Evolutionary conservation across 2,797 vertebrate genomes (phyloP).

Genomic region (Ibycter americanus): DNA sequence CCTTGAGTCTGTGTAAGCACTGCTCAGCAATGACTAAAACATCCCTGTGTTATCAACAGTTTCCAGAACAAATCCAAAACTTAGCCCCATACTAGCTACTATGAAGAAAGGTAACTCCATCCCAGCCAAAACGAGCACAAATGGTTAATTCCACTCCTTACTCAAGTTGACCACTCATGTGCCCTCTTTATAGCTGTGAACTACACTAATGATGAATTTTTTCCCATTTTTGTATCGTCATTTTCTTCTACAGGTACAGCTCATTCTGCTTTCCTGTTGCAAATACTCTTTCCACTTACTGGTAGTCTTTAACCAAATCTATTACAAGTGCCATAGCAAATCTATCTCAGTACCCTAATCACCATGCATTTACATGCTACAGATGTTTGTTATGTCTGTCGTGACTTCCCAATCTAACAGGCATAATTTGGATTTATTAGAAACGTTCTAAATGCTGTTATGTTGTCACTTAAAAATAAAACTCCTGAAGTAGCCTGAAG

Average conservation of each 20-base stretch:
- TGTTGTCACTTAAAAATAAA: not conserved
- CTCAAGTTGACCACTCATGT: not conserved
- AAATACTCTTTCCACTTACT: not conserved
- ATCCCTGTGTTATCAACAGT: not conserved
- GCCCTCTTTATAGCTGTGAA: not conserved
- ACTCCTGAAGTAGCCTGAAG: not conserved
- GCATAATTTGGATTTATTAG: not conserved
- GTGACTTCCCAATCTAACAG: not conserved
- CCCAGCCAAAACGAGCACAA: not conserved
- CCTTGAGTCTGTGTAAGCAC: not conserved
- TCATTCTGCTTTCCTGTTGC: not conserved
- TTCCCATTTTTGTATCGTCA: not conserved
- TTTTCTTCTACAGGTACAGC: not conserved
- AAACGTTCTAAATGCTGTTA: not conserved
- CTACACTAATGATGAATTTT: not conserved
- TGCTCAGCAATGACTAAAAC: not conserved
- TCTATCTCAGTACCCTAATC: not conserved
- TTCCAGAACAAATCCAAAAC: not conserved
- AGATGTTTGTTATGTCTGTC: not conserved
- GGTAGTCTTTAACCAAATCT: not conserved
- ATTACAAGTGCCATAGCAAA: not conserved
- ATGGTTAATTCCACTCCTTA: not conserved
- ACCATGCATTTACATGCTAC: not conserved
- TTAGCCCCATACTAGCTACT: not conserved
- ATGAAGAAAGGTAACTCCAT: no score